Base-by-base conservation (phyloP, 2,888 invertebrate genomes). In the Hirtodrosophila cameraria region DNA sequence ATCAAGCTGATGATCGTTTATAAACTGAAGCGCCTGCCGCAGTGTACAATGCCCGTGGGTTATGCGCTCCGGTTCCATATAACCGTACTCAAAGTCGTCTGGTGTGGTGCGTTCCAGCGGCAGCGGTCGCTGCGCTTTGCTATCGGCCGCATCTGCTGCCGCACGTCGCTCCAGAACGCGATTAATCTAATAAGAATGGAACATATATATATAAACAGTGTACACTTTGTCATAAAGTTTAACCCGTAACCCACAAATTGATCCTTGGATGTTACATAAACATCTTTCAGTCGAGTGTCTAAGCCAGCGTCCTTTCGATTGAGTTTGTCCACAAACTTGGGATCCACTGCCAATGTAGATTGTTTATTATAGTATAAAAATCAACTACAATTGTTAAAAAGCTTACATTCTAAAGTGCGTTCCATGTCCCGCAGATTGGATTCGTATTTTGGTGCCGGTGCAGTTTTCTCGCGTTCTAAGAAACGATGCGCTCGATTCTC, bases 401-500 rank as follows among this genome's bases (percentile, higher is more conserved):
- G 23, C 66, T 65, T 72, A 91, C 91, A 90, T 90, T 94, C 92
- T 25, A 93, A 89, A 0, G 95, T 91, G 61, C 93, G 92, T 79
- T 95, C 92, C 80, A 94, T 92, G 88, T 94, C 94, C 76, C 92
- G 92, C 33, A 93, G 70, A 68, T 94, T 93, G 1, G 92, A 90
- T 16, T 93, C 92, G 89, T 93, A 93, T 83, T 91, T 92, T 0
- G 96, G 96, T n/a, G 97, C 96, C 12, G 93, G 92, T 61, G 90
- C 90, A 3, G 92, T 92, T 87, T 95, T 95, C 36, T 94, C 93
- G 83, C 94, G 94, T 36, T 94, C 93, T 70, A 97, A 93, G 13
- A 94, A 90, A 79, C 94, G 94, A 79, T 94, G 94, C 18, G 95
- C 96, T 65, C 96, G 93, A 89, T 93, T 94, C 88, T 96, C 96